These are phyloP conservation scores for Calcarius lapponicus DNA, from an alignment of 2,797 vertebrate species.

Conservation along the genomic window DNA sequence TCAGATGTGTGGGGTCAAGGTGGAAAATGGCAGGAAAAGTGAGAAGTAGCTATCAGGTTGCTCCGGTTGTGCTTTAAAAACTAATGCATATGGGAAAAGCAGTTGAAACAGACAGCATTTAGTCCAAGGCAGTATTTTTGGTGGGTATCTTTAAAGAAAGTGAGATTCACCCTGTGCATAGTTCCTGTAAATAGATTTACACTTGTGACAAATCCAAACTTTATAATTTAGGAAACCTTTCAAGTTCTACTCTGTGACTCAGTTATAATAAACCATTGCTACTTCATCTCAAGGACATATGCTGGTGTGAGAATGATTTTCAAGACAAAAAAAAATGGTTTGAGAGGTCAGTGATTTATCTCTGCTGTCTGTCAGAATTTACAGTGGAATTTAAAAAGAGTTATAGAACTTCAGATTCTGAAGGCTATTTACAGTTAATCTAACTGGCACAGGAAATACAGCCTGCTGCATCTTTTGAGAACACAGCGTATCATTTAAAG, in stretches of 20 bases:
- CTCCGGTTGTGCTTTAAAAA: background rate
- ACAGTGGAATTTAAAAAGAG: background rate
- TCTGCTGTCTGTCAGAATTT: background rate
- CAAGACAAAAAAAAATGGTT: background rate
- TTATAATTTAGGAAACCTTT: constrained; percentile 26
- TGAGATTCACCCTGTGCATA: background rate
- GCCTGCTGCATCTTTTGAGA: background rate
- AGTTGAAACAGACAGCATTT: background rate
- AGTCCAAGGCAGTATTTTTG: background rate
- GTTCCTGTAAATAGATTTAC: background rate
- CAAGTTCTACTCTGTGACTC: background rate
- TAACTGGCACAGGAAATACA: background rate
- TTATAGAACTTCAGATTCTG: constrained; percentile 1
- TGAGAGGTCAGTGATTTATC: background rate
- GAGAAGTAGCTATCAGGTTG: background rate
- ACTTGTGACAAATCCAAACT: background rate
- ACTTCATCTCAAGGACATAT: constrained; percentile 26
- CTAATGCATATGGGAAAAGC: background rate
- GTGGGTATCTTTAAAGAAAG: background rate
- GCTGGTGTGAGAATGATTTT: constrained; percentile 25
- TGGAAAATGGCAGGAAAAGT: background rate
- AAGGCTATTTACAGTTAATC: constrained; percentile 2
- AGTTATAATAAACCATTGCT: constrained; percentile 1
- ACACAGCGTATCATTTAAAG: background rate
- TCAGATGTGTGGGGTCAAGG: background rate